phyloP scores from a whole-genome alignment of 2,888 invertebrate species.

The Morpho helenor region DNA sequence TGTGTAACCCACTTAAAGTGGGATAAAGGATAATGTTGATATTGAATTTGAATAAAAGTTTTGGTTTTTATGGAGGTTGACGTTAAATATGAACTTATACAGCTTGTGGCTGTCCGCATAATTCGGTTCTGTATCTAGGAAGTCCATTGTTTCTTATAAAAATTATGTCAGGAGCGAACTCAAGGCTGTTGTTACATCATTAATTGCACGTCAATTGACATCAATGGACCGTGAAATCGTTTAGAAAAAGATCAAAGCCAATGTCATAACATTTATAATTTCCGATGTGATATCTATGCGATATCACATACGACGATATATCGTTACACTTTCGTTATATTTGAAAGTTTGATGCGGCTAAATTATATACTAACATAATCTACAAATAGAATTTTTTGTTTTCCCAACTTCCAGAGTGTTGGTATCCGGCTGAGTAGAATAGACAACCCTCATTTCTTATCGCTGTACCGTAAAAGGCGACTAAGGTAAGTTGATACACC shows the following conservation, averaged over 20 bases:
- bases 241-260: constrained; percentile 8
- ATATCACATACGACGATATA: not conserved
- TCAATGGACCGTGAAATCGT: constrained; percentile 14
- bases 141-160: not conserved
- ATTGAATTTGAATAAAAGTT: not conserved
- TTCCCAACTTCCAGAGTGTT: too few relatives aligned
- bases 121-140: too few relatives aligned
- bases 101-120: too few relatives aligned
- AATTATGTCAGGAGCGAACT: not conserved
- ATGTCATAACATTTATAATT: not conserved
- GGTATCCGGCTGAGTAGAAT: too few relatives aligned
- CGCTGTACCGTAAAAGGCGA: too few relatives aligned
- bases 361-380: too few relatives aligned
- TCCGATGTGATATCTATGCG: not conserved
- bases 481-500: too few relatives aligned
- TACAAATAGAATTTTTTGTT: too few relatives aligned
- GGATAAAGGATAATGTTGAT: too few relatives aligned
- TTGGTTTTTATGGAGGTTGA: not conserved
- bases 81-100: not conserved
- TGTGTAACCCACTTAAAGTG: too few relatives aligned
- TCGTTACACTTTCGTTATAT: not conserved
- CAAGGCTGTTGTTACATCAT: constrained; percentile 11
- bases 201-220: constrained; percentile 16
- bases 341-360: too few relatives aligned
- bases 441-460: too few relatives aligned